Base-by-base conservation (phyloP, 2,113 vertebrate species). In the Notarius lentiginosus region DNA sequence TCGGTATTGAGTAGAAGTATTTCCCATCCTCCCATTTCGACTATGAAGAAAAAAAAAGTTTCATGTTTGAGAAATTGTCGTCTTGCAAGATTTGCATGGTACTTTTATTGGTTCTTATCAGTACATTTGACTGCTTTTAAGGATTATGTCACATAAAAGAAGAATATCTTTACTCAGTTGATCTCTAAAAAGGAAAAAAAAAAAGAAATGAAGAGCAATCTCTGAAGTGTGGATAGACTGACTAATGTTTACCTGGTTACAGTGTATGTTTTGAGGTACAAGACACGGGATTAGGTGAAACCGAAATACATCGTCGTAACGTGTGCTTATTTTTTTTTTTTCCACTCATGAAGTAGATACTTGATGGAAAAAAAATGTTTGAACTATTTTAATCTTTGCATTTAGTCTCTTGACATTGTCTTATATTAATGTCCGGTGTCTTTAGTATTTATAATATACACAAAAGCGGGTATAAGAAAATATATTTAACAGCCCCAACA, bases 391-490 rank as follows among this genome's bases (percentile, higher is more conserved):
- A 96, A 95, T 95, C 96, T 96, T 95, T 95, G 96, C 95, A 95
- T 94, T 92, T 95, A 95, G 94, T 95, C 93, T 95, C 94, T 95
- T 95, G 94, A 92, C 94, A 94, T 97, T 93, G 95, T 97, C 96
- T 97, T 95, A 95, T 94, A 95, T 94, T 96, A 96, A 96, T 96
- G 96, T 96, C 95, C 94, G 92, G 96, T 95, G 95, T 97, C 97
- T 96, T 96, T 98, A 97, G 96, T 98, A 98, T 98, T 99, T 97
- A 99, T 98, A 95, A 97, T 94, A 96, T 96, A 97, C 96, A 96
- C 95, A 96, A 96, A 95, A 98, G 97, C 97, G 97, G 97, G 97
- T 99, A 97, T 96, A 96, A 95, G 95, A 96, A 95, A 95, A 94
- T 95, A 96, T 96, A 96, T 96, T 94, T 95, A 96, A 95, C 95